Percentiles rank a stretch among this genome's conserved stretches.
phyloP scores from a whole-genome alignment of 2,888 invertebrate genomes.

The Eupelmus urozonus region DNA sequence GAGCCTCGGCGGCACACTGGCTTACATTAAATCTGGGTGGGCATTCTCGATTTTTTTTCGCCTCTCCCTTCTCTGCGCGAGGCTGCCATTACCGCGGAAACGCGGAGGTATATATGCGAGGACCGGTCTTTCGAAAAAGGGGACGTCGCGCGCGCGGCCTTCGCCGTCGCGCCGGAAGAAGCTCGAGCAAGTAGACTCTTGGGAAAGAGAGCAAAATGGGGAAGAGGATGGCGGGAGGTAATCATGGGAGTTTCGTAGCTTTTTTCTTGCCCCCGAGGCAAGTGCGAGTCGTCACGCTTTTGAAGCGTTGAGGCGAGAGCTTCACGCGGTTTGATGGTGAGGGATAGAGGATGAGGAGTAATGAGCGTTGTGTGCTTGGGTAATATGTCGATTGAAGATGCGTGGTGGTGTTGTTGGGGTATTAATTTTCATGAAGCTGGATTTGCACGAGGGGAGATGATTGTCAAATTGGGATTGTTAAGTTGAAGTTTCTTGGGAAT shows the following conservation, averaged over 20 bases:
- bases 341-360: not conserved
- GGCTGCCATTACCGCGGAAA: constrained; percentile 21
- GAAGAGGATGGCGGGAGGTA: not conserved
- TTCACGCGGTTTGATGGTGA: not conserved
- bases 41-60: constrained; percentile 51
- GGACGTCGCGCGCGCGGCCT: not conserved
- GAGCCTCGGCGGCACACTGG: constrained; percentile 65
- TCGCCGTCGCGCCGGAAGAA: not conserved
- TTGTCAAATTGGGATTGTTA: too few species aligned
- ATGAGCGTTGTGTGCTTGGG: too few species aligned
- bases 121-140: constrained; percentile 36
- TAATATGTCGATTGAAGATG: too few species aligned
- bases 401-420: too few species aligned
- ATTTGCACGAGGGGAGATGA: too few species aligned
- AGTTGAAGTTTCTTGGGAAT: too few species aligned
- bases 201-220: constrained; percentile 34
- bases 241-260: constrained; percentile 18
- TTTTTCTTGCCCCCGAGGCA: not conserved
- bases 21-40: constrained; percentile 67
- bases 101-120: not conserved
- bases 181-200: not conserved
- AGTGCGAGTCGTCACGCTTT: not conserved
- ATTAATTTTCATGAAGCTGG: too few species aligned
- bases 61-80: not conserved
- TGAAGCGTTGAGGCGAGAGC: not conserved